phyloP scores from a whole-genome alignment of 2,888 invertebrate genomes.

The Blastobasis lacticolella region DNA sequence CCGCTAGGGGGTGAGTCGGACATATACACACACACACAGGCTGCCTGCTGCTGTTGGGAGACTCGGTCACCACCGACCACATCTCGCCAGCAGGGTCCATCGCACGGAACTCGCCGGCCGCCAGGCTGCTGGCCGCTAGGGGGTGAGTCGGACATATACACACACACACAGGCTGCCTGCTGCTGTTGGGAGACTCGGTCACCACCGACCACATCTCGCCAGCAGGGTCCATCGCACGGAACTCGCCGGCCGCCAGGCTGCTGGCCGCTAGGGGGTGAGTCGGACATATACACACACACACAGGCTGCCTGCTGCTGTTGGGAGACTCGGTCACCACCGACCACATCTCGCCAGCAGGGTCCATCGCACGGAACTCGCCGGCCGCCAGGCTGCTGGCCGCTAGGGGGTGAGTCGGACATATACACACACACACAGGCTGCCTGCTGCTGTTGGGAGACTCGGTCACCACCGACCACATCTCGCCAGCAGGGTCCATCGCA shows the following conservation, averaged over 20 bases:
- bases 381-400: slow-evolving; percentile 87
- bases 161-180: no score
- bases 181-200: slow-evolving; percentile 95
- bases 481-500: slow-evolving; percentile 98
- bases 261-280: slow-evolving; percentile 80
- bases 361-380: slow-evolving; percentile 95
- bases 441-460: slow-evolving; percentile 94
- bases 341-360: slow-evolving; percentile 98
- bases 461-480: slow-evolving; percentile 99
- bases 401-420: slow-evolving; percentile 79
- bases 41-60: slow-evolving; percentile 90
- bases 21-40: no score
- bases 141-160: no score
- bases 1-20: slow-evolving; percentile 78
- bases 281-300: no score
- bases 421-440: no score
- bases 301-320: slow-evolving; percentile 88
- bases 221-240: slow-evolving; percentile 96
- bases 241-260: slow-evolving; percentile 92
- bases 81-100: slow-evolving; percentile 99
- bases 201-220: slow-evolving; percentile 99
- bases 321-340: slow-evolving; percentile 99
- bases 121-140: slow-evolving; percentile 81
- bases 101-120: slow-evolving; percentile 94
- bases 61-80: slow-evolving; percentile 99